A percentile compares a stretch with the other conserved stretches of the same genome.
phyloP scores from a whole-genome alignment of 2,113 vertebrate genomes.

The Rattus rattus region DNA sequence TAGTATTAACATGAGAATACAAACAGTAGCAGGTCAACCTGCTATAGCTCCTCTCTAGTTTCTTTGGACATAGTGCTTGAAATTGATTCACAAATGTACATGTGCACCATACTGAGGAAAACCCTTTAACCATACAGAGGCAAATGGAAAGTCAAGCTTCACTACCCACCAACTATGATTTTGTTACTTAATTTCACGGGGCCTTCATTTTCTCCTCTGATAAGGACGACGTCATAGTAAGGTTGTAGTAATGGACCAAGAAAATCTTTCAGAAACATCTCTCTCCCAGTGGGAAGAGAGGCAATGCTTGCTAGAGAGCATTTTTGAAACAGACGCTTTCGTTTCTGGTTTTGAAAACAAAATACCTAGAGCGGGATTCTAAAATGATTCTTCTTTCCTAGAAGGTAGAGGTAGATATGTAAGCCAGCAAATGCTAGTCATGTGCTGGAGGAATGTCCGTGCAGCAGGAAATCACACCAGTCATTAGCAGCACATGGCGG shows the following conservation, averaged over 20 bases:
- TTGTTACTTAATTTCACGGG: neutral
- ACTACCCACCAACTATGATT: neutral
- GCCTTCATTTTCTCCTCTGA: conserved; percentile 5
- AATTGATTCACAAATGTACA: neutral
- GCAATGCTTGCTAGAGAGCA: neutral
- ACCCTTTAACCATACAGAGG: neutral
- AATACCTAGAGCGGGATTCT: neutral
- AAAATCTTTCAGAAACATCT: neutral
- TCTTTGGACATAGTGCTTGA: neutral
- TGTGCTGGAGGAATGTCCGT: neutral
- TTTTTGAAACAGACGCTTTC: neutral
- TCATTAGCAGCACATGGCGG: neutral
- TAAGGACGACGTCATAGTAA: neutral
- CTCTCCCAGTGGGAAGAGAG: neutral
- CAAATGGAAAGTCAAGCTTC: neutral
- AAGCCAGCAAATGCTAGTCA: neutral
- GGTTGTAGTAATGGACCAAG: neutral
- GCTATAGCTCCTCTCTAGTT: neutral
- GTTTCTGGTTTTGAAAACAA: neutral
- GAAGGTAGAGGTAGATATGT: neutral
- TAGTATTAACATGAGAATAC: no score
- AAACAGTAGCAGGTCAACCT: no score
- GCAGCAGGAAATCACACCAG: neutral
- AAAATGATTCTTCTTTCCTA: conserved; percentile 22
- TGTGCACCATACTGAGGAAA: neutral